Conservation (phyloP, 2,113 vertebrate species). For the Tamias sibiricus region DNA sequence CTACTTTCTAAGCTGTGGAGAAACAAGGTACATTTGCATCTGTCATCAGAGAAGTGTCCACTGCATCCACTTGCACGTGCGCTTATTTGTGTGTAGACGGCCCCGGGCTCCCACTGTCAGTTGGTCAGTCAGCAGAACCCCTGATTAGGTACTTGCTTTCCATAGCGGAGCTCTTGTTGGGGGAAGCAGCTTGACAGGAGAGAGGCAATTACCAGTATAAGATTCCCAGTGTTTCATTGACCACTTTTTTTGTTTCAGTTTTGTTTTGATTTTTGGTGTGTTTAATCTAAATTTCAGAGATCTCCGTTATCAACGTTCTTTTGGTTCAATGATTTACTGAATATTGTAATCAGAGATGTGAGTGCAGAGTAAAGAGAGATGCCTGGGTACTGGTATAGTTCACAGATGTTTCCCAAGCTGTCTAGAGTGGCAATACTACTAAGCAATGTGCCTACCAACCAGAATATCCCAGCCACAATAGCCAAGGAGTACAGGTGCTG, state of each 20-base stretch:
- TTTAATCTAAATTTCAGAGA: not conserved
- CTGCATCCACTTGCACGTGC: too few species aligned
- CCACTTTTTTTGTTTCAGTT: not conserved
- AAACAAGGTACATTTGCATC: not conserved
- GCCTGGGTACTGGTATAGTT: not conserved
- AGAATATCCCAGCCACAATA: not conserved
- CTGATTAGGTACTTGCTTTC: not conserved
- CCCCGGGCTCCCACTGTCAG: not conserved
- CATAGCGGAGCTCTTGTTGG: not conserved
- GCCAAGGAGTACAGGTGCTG: not conserved
- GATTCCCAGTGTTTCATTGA: not conserved
- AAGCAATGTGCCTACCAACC: not conserved
- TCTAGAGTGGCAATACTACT: not conserved
- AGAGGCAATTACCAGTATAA: not conserved
- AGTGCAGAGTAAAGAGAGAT: not conserved
- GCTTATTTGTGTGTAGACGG: not conserved
- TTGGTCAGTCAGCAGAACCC: not conserved
- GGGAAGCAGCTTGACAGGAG: not conserved
- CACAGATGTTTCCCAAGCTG: not conserved
- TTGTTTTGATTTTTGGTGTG: not conserved
- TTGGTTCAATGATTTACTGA: not conserved
- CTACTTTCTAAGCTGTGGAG: not conserved
- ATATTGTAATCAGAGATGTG: not conserved
- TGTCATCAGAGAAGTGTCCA: not conserved
- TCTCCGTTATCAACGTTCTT: not conserved